Percentiles rank a stretch among this genome's conserved stretches.
These are phyloP conservation scores for Tragelaphus strepsiceros DNA, from an alignment of 2,113 vertebrate genomes.

Conservation along the genomic window DNA sequence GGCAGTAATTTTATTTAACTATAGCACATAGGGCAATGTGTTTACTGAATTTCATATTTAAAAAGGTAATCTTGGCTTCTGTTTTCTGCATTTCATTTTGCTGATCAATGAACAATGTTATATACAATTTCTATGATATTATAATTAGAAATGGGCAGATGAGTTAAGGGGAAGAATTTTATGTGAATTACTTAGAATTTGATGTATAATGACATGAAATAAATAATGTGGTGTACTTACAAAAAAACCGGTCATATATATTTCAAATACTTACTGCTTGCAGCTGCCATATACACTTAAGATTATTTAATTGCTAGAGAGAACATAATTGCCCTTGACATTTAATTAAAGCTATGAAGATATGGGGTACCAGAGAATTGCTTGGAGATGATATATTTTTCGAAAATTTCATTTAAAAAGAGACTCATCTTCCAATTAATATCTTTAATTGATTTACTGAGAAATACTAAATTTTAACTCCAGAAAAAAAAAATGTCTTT, in stretches of 20 bases:
- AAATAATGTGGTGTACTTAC: not conserved
- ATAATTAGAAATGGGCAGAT: not conserved
- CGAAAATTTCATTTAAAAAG: conserved; percentile 54
- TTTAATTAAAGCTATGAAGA: conserved; percentile 73
- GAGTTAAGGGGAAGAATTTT: conserved; percentile 32
- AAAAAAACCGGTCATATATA: conserved; percentile 5
- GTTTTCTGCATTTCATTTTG: conserved; percentile 15
- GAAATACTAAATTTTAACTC: conserved; percentile 64
- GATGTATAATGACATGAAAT: conserved; percentile 16
- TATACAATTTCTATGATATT: not conserved
- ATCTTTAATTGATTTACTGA: conserved; percentile 77
- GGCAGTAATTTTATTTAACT: not conserved
- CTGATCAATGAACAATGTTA: not conserved
- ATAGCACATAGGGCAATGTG: not conserved
- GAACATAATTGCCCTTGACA: conserved; percentile 72
- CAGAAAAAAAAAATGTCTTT: conserved; percentile 42
- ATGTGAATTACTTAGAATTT: conserved; percentile 13
- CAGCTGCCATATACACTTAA: conserved; percentile 32
- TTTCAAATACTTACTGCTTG: conserved; percentile 40
- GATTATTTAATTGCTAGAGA: conserved; percentile 62
- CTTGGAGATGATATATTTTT: conserved; percentile 57
- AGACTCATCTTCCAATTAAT: conserved; percentile 65
- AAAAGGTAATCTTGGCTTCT: not conserved
- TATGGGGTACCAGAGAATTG: conserved; percentile 56
- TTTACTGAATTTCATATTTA: conserved; percentile 35